Base-by-base conservation (phyloP, 35 echinoderm and acorn worm species). In the Acanthaster planci region DNA sequence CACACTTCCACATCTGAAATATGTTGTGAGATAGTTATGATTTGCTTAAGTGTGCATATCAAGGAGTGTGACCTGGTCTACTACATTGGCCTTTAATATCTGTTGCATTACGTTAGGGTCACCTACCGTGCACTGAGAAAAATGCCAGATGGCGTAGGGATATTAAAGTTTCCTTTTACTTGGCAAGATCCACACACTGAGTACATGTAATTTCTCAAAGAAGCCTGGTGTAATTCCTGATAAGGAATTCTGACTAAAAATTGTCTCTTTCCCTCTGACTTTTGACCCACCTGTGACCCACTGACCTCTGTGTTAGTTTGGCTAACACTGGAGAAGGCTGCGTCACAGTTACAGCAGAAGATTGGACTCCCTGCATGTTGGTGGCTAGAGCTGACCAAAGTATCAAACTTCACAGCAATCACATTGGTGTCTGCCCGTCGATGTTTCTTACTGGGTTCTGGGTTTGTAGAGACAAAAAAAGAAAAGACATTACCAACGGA, bases 361-460 rank as follows among this genome's bases (percentile, higher is more conserved):
- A 89, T 60, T 19, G 91, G 88, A 76, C 81, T 77, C 7, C 82
- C 85, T 19, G 80, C 51, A 64, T 84, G 55, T 2, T 83, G 23
- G 39, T 88, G 60, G 44, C 82, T 88, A 0, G 96, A 80, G 36
- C 91, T 91, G 16, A 93, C 85, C 44, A 99, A 78, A 40, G 82
- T 82, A 17, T 99, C 96, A 91, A 99, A 99, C 77, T 94, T 93
- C 9, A 99, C 89, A 39, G 96, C 91, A 5, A 99, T 85, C 30
- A 99, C 77, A 58, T 99, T 99, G 37, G 96, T 99, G 76, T 99
- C 96, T n/a, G 96, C 96, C 67, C 86, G 39, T 8, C 96, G 81
- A 22, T 88, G 64, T 54, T 93, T 93, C 35, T 83, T 8, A 38
- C 55, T 83, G 30, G 81, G 81, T 15, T 53, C 30, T 60, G 31